Evolutionary conservation across 2,113 vertebrate genomes (phyloP).

Genomic region (Numida meleagris): DNA sequence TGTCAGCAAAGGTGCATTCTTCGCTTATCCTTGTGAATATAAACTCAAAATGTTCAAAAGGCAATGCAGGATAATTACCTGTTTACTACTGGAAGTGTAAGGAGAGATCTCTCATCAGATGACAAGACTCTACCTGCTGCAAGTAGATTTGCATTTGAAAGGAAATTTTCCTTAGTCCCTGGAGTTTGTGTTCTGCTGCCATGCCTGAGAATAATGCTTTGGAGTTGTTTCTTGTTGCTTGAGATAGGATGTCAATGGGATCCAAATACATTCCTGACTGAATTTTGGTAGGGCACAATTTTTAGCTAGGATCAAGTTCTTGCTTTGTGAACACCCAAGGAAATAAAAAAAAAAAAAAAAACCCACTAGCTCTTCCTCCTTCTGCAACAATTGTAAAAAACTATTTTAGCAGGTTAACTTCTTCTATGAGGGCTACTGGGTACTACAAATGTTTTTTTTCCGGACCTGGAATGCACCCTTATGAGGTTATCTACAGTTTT

Average conservation of each 20-base stretch:
- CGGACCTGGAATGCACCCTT: background rate
- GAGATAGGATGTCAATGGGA: background rate
- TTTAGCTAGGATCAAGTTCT: background rate
- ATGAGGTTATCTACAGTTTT: background rate
- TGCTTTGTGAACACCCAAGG: background rate
- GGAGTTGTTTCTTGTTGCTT: background rate
- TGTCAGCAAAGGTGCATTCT: background rate
- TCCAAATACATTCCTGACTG: background rate
- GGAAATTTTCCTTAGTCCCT: background rate
- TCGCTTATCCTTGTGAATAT: background rate
- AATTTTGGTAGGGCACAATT: background rate
- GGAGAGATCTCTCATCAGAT: background rate
- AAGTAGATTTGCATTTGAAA: background rate
- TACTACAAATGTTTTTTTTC: background rate
- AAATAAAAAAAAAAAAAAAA: conserved; percentile 4
- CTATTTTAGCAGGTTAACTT: background rate
- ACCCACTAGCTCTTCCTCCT: background rate
- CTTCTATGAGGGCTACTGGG: background rate
- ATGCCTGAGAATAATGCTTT: background rate
- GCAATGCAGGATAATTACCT: background rate
- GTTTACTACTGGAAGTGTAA: background rate
- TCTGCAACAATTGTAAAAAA: background rate
- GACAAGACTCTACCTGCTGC: background rate
- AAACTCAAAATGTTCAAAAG: background rate
- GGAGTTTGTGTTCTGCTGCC: background rate